Base-by-base conservation (phyloP, 2,797 vertebrate species). In the Bovichtus variegatus region DNA sequence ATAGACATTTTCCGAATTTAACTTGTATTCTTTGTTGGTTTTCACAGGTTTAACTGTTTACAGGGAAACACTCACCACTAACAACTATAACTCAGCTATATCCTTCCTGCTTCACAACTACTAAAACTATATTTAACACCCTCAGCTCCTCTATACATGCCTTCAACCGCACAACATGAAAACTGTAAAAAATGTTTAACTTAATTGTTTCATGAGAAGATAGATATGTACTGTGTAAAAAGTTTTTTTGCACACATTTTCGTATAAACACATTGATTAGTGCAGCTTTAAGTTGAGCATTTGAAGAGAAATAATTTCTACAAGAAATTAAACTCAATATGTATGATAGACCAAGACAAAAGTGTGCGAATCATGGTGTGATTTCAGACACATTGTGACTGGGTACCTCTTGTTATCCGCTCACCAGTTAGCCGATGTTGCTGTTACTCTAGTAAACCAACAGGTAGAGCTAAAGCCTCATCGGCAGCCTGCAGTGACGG, bases 391-490 rank as follows among this genome's bases (percentile, higher is more conserved):
- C 55, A 58, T 58, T 23, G 21, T 23, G n/a, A 49, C n/a, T 40
- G 4, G 12, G 4, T 23, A 23, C 31, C 10, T 13, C 27, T 63
- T 31, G 7, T 46, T 21, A 38, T 27, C 21, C 36, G 41, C n/a
- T 31, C 0, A 0, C 53, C 21, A 3, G 1, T 0, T n/a, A 31
- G 15, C 0, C 0, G 3, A 27, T 66, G 21, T n/a, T 63, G 68
- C 41, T 10, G 23, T 57, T 40, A n/a, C 58, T 40, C 2, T 13
- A 10, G 38, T 19, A 1, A 23, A 34, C 59, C 79, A 72, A 54
- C 19, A 78, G 80, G 44, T 34, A 74, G 76, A n/a, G 82, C 34
- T 68, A 67, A 11, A 83, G 61, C 64, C 62, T 63, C 41, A 34
- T 25, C n/a, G 29, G 53, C 1, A 1, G 19, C 50, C 44, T 58